A percentile compares a stretch with the other conserved stretches of the same genome.
Evolutionary conservation across 2,888 invertebrate genomes (phyloP).

Genomic region (Caenorhabditis sulstoni): DNA sequence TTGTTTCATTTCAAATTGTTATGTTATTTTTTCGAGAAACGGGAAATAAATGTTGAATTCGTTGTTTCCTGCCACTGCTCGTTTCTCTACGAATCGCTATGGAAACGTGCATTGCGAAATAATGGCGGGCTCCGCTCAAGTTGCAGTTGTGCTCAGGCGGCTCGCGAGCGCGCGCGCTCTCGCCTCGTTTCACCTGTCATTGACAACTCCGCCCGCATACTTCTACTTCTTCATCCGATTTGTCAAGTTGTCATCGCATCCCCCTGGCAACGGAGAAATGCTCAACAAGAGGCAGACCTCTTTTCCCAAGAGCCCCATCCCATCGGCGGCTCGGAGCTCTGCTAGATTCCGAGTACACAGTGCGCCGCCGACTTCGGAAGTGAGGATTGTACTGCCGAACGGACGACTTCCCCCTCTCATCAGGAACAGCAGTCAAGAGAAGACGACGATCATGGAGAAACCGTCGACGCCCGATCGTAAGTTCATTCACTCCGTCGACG

Average conservation of each 20-base stretch:
- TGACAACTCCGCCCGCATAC: constrained; percentile 21
- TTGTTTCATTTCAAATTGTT: background rate
- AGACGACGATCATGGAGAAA: constrained; percentile 31
- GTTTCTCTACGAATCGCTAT: constrained; percentile 23
- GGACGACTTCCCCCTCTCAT: constrained; percentile 38
- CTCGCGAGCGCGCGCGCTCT: constrained; percentile 18
- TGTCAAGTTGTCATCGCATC: constrained; percentile 31
- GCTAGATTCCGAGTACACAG: constrained; percentile 52
- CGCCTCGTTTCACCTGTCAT: constrained; percentile 55
- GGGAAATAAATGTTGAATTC: constrained; percentile 19
- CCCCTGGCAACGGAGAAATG: constrained; percentile 47
- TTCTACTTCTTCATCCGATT: constrained; percentile 16
- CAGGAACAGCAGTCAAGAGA: constrained; percentile 25
- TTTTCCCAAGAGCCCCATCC: constrained; percentile 23
- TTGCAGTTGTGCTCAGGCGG: constrained; percentile 26
- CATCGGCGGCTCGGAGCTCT: constrained; percentile 7
- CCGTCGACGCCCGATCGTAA: constrained; percentile 56
- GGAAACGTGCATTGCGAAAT: constrained; percentile 46
- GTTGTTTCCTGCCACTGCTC: background rate
- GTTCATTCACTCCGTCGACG: too few species aligned
- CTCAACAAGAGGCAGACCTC: constrained; percentile 39
- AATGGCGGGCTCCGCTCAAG: constrained; percentile 17
- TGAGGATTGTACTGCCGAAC: constrained; percentile 7
- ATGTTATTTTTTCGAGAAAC: background rate
- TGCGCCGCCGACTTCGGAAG: constrained; percentile 49